These are phyloP conservation scores for Xiphorhynchus erythropygius DNA, from an alignment of 2,797 vertebrate species.

Conservation along the genomic window DNA sequence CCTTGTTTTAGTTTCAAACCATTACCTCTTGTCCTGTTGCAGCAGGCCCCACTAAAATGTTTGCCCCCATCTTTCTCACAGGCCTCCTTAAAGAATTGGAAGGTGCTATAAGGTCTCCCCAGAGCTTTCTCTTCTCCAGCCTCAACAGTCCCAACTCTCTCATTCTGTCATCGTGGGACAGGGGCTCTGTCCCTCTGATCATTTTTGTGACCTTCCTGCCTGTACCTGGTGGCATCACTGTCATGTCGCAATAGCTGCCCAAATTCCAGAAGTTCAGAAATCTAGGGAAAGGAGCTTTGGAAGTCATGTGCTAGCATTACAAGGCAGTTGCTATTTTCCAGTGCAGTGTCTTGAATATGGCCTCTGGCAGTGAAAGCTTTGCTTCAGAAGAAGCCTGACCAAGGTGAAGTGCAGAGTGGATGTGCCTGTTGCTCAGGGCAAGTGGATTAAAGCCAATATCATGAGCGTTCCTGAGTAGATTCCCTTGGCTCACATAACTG, in stretches of 20 bases:
- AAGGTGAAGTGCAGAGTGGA: not conserved
- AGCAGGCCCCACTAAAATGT: not conserved
- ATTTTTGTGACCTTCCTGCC: not conserved
- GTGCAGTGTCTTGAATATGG: not conserved
- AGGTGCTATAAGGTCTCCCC: not conserved
- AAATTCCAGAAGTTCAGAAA: not conserved
- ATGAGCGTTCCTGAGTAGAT: not conserved
- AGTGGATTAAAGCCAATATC: not conserved
- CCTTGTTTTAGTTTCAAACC: not conserved
- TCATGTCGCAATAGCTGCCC: not conserved
- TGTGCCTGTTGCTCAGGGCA: not conserved
- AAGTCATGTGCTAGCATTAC: accelerated
- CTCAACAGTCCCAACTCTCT: not conserved
- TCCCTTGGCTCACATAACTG: not conserved
- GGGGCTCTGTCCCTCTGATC: not conserved
- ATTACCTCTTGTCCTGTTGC: not conserved
- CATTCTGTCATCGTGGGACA: not conserved
- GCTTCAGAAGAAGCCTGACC: not conserved
- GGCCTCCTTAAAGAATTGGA: not conserved
- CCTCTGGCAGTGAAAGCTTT: not conserved
- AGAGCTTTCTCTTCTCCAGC: not conserved
- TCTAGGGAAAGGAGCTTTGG: not conserved
- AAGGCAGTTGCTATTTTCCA: not conserved
- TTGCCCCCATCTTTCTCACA: not conserved
- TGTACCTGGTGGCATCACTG: not conserved